These are phyloP conservation scores for Mycogona germanica DNA, from an alignment of 2,888 invertebrate genomes.

Conservation along the genomic window DNA sequence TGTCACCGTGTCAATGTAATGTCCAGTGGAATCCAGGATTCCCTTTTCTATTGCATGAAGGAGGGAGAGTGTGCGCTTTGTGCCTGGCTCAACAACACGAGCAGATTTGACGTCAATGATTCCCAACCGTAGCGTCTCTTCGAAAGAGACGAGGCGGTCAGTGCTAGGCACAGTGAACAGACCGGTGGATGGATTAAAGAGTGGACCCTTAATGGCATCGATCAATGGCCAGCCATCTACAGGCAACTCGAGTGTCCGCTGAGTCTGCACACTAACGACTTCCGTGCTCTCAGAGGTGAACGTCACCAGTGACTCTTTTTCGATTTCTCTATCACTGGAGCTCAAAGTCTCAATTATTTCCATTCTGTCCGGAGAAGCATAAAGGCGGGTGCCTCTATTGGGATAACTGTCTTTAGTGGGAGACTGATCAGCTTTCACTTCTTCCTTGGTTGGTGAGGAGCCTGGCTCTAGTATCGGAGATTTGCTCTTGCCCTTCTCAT, in stretches of 20 bases:
- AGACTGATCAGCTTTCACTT: too few relatives aligned
- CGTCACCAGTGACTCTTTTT: conserved; percentile 2
- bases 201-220: conserved; percentile 66
- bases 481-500: too few relatives aligned
- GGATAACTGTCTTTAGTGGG: not conserved
- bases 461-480: too few relatives aligned
- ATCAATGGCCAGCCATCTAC: conserved; percentile 67
- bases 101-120: conserved; percentile 77
- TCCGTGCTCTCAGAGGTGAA: conserved; percentile 8
- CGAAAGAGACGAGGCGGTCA: conserved; percentile 67
- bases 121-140: conserved; percentile 73
- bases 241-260: conserved; percentile 51
- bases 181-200: conserved; percentile 72
- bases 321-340: too few relatives aligned
- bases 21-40: conserved; percentile 63
- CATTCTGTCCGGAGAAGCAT: too few relatives aligned
- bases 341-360: too few relatives aligned
- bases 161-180: conserved; percentile 76
- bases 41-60: conserved; percentile 61
- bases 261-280: not conserved
- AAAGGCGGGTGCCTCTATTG: too few relatives aligned
- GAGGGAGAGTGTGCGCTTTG: conserved; percentile 49
- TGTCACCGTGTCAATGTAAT: conserved; percentile 44
- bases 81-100: conserved; percentile 61
- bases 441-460: not conserved